These are phyloP conservation scores for Brachionus koreanus DNA, from an alignment of 1,140 invertebrate genomes.

Conservation along the genomic window DNA sequence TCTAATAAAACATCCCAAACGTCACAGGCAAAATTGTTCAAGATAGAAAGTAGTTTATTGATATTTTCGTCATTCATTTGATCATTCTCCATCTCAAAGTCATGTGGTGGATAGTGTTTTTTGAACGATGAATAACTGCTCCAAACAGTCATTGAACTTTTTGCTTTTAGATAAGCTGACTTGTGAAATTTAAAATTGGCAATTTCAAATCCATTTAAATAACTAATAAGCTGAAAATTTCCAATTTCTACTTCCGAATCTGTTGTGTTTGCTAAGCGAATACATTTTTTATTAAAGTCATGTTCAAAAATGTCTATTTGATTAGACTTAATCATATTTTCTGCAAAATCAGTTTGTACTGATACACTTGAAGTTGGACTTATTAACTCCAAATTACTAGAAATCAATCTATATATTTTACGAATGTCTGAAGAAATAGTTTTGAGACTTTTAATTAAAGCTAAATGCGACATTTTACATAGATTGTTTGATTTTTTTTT, in stretches of 20 bases:
- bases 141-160: neutral
- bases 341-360: neutral
- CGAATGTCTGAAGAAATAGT: neutral
- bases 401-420: neutral
- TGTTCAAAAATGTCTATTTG: neutral
- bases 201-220: slow-evolving; percentile 9
- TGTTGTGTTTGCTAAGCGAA: neutral
- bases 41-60: neutral
- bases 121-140: neutral
- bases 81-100: neutral
- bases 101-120: slow-evolving; percentile 16
- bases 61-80: neutral
- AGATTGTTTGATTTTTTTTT: neutral
- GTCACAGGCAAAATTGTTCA: neutral
- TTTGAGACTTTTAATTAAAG: neutral
- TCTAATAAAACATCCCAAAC: neutral
- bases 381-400: neutral
- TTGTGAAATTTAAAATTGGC: neutral
- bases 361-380: neutral
- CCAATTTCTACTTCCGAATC: neutral
- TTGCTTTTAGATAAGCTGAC: neutral
- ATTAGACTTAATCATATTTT: neutral
- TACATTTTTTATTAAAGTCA: slow-evolving; percentile 1
- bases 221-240: slow-evolving; percentile 19
- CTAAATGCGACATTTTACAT: neutral